Evolutionary conservation across 2,888 invertebrate genomes (phyloP).

Genomic region (Mythimna lalbum): DNA sequence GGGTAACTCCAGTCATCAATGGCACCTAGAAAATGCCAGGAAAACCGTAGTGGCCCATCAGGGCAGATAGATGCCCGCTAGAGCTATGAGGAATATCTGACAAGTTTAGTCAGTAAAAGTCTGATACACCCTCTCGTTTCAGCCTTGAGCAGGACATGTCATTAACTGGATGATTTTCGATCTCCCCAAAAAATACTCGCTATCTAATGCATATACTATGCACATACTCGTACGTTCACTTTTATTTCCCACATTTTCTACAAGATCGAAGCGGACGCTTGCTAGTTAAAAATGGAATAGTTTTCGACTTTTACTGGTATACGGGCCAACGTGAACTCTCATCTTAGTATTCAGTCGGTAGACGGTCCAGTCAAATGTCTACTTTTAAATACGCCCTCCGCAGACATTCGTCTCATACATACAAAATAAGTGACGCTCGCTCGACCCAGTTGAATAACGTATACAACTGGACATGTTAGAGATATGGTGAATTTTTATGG

Average conservation of each 20-base stretch:
- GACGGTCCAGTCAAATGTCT: slow-evolving; percentile 81
- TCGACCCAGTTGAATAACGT: slow-evolving; percentile 62
- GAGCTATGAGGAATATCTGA: no score
- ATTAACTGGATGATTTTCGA: no score
- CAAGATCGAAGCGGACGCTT: slow-evolving; percentile 12
- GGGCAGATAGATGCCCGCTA: no score
- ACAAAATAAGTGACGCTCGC: slow-evolving; percentile 79
- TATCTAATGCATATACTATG: not conserved
- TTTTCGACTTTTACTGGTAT: slow-evolving; percentile 12
- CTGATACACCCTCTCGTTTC: no score
- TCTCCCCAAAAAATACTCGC: not conserved
- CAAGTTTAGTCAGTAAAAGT: no score
- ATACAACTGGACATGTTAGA: slow-evolving; percentile 53
- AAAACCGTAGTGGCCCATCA: no score
- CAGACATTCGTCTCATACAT: slow-evolving; percentile 84
- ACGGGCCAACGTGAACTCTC: slow-evolving; percentile 59
- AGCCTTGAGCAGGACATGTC: no score
- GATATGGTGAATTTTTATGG: slow-evolving; percentile 50
- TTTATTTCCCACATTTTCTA: slow-evolving; percentile 13
- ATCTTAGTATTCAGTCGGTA: slow-evolving; percentile 76
- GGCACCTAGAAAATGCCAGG: no score
- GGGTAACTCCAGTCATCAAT: no score
- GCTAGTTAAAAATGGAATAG: slow-evolving; percentile 54
- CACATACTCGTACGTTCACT: slow-evolving; percentile 2
- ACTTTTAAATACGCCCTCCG: slow-evolving; percentile 82